Evolutionary conservation across 2,113 vertebrate species (phyloP).

Genomic region (Mungos mungo): DNA sequence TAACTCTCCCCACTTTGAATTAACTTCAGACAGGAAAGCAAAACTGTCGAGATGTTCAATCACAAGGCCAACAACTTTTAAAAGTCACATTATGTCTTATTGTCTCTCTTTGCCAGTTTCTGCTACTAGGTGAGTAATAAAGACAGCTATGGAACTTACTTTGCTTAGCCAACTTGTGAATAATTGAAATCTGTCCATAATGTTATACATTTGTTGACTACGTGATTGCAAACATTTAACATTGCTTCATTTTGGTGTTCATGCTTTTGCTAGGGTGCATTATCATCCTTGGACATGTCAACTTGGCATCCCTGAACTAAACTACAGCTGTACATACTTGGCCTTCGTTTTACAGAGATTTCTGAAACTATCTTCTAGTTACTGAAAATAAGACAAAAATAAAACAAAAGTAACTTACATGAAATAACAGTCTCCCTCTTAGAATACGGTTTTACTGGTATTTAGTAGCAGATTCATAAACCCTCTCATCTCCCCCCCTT

Average conservation of each 20-base stretch:
- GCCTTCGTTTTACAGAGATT: slow-evolving; percentile 1
- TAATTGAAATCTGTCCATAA: slow-evolving; percentile 24
- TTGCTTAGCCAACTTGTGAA: slow-evolving; percentile 11
- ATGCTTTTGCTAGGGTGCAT: neutral
- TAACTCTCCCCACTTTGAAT: neutral
- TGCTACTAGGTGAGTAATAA: neutral
- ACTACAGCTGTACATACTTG: neutral
- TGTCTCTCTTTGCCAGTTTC: neutral
- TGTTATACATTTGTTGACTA: slow-evolving; percentile 29
- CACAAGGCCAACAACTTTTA: neutral
- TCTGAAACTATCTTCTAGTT: slow-evolving; percentile 2
- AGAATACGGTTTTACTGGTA: neutral
- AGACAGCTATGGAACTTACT: neutral
- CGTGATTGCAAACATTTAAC: neutral
- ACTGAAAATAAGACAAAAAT: slow-evolving; percentile 41
- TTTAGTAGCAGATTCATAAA: slow-evolving; percentile 33
- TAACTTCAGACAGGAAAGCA: slow-evolving; percentile 33
- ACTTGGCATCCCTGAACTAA: neutral
- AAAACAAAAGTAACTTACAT: slow-evolving; percentile 18
- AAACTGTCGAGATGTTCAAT: neutral
- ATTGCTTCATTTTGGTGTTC: neutral
- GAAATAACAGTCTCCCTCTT: slow-evolving; percentile 26
- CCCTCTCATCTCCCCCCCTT: neutral
- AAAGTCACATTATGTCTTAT: neutral
- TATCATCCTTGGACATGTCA: neutral